Base-by-base conservation (phyloP, 2,113 vertebrate genomes). In the Forbesichthys agassizii region DNA sequence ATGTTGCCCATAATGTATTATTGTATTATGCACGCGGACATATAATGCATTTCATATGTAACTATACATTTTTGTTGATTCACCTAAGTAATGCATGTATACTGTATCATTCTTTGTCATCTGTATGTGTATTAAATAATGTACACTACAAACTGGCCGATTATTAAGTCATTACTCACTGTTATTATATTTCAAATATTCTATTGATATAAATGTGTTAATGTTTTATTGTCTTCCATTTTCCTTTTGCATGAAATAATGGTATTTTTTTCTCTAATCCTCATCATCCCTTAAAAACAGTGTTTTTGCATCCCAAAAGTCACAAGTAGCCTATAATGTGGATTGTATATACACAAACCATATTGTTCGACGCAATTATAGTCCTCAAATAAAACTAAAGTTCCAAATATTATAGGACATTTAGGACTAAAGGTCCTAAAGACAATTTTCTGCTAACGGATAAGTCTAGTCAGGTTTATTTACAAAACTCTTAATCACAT, bases 361-460 rank as follows among this genome's bases (percentile, higher is more conserved):
- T 20, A 20, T 20, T 42, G 7, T 42, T 83, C 74, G 68, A 73
- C 74, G 74, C 71, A 84, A 88, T 20, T 20, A 86, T 74, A 67
- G 65, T 20, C 65, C 66, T 79, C 81, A 84, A 87, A 86, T 84
- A 81, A 20, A 20, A 20, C 20, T 20, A 20, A 20, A 20, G 20
- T 20, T 20, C 20, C 20, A 81, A 88, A 85, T 84, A 88, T 89
- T 88, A 20, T 20, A 20, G 20, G 20, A 20, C 80, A 78, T 65
- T 79, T 69, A 69, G 69, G 53, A 69, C 73, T 79, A 57, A 64
- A 79, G 74, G 77, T 80, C 20, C 20, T 20, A 20, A 72, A 71
- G 61, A 65, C 64, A 62, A 48, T 72, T 81, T 82, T 80, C 79
- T 71, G 76, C 77, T 42, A 42, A 7, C 1, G 36, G 36, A 5